A percentile compares a stretch with the other conserved stretches of the same genome.
These are phyloP conservation scores for mouse (Mus musculus) DNA, from an alignment of 2,113 vertebrate species.

Conservation along the genomic window DNA sequence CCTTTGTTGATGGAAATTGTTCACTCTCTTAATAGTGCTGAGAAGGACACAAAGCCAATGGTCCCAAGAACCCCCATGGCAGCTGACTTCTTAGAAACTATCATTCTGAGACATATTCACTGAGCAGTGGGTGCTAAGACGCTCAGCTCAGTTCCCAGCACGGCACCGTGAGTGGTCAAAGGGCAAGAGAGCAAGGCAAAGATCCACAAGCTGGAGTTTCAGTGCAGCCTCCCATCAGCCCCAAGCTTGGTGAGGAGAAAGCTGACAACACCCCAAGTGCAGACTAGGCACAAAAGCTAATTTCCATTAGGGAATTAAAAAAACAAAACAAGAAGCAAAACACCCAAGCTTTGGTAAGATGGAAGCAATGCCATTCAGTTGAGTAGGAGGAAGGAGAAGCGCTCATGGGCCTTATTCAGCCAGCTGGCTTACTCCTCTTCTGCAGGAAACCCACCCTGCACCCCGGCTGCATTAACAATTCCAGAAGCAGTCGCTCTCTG, in stretches of 20 bases:
- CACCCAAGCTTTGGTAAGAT: background rate
- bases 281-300: background rate
- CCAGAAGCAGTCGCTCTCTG: background rate
- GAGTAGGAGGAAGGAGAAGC: background rate
- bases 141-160: background rate
- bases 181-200: background rate
- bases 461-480: rapidly evolving
- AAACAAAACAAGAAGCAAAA: background rate
- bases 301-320: conserved; percentile 56
- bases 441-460: background rate
- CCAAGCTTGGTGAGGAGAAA: background rate
- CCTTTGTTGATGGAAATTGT: background rate
- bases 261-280: background rate
- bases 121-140: background rate
- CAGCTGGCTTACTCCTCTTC: background rate
- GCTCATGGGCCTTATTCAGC: background rate
- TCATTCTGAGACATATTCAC: background rate
- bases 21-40: background rate
- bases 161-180: background rate
- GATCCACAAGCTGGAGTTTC: background rate
- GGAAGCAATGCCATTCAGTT: background rate
- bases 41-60: background rate
- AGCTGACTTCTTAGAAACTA: background rate
- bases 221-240: background rate
- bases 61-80: background rate